phyloP scores from a whole-genome alignment of 2,113 vertebrate species.

The Triplophysa rosa region DNA sequence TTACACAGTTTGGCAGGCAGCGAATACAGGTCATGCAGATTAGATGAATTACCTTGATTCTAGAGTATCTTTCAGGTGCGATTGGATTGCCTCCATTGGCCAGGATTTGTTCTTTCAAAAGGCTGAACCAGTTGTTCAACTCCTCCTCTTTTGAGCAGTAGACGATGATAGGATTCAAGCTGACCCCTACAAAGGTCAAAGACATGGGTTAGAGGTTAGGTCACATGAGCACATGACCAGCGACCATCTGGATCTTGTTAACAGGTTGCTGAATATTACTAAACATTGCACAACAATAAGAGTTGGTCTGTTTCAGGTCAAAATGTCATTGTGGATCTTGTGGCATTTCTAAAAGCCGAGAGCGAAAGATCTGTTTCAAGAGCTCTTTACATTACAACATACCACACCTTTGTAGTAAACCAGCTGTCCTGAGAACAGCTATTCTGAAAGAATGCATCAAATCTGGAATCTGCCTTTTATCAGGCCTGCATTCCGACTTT shows the following conservation, averaged over 20 bases:
- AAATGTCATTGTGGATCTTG: neutral
- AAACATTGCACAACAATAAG: neutral
- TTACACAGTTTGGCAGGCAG: neutral
- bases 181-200: constrained; percentile 77
- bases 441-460: constrained; percentile 58
- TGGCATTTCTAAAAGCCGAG: neutral
- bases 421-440: constrained; percentile 50
- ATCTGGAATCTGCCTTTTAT: constrained; percentile 63
- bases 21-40: neutral
- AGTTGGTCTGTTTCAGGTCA: neutral
- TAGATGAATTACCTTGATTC: constrained; percentile 66
- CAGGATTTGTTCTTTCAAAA: constrained; percentile 88
- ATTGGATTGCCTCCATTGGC: constrained; percentile 73
- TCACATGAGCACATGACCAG: constrained; percentile 49
- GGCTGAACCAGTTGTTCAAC: constrained; percentile 85
- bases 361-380: constrained; percentile 21
- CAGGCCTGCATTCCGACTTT: constrained; percentile 70
- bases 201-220: constrained; percentile 39
- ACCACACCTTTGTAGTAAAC: constrained; percentile 16
- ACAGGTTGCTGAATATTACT: constrained; percentile 21
- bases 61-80: constrained; percentile 61
- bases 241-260: constrained; percentile 45
- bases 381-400: constrained; percentile 49
- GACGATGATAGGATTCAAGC: constrained; percentile 86
- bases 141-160: constrained; percentile 84